Percentiles rank a stretch among this genome's conserved stretches.
phyloP scores from a whole-genome alignment of 2,113 vertebrate species.

The Speoplatyrhinus poulsoni region DNA sequence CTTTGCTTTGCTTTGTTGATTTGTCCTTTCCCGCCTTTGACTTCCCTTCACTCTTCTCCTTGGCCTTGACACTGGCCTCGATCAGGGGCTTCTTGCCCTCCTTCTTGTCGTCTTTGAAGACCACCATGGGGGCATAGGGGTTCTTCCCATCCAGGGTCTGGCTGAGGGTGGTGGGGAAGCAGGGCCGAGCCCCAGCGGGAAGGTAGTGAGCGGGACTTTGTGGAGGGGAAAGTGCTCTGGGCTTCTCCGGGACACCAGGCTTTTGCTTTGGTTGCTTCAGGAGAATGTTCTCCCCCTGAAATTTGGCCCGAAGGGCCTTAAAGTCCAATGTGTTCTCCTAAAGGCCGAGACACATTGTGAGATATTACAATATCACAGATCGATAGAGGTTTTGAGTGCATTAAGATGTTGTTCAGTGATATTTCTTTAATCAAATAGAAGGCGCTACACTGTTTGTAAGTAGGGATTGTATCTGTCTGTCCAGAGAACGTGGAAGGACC shows the following conservation, averaged over 20 bases:
- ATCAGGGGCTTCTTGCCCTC: slow-evolving; percentile 50
- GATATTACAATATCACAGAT: slow-evolving; percentile 8
- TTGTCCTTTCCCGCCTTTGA: slow-evolving; percentile 48
- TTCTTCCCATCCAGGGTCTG: slow-evolving; percentile 47
- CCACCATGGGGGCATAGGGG: slow-evolving; percentile 50
- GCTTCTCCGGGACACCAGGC: slow-evolving; percentile 69
- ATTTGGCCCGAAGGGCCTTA: slow-evolving; percentile 66
- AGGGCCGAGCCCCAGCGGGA: slow-evolving; percentile 62
- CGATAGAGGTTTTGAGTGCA: neutral
- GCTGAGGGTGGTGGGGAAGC: slow-evolving; percentile 66
- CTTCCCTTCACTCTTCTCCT: slow-evolving; percentile 45
- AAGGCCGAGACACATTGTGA: slow-evolving; percentile 21
- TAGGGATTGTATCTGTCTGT: neutral
- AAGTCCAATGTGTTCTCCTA: slow-evolving; percentile 68
- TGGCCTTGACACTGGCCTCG: slow-evolving; percentile 21
- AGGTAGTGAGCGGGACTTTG: slow-evolving; percentile 56
- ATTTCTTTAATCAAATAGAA: neutral
- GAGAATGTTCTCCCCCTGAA: slow-evolving; percentile 61
- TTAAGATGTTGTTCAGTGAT: neutral
- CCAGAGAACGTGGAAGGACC: neutral
- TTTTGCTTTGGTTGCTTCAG: slow-evolving; percentile 55
- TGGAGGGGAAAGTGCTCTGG: slow-evolving; percentile 53
- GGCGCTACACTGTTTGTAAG: neutral
- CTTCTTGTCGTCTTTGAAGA: slow-evolving; percentile 73
- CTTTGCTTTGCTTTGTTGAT: slow-evolving; percentile 23